A percentile compares a stretch with the other conserved stretches of the same genome.
Evolutionary conservation across 2,888 invertebrate species (phyloP).

Genomic region (Leptopterna dolabrata): DNA sequence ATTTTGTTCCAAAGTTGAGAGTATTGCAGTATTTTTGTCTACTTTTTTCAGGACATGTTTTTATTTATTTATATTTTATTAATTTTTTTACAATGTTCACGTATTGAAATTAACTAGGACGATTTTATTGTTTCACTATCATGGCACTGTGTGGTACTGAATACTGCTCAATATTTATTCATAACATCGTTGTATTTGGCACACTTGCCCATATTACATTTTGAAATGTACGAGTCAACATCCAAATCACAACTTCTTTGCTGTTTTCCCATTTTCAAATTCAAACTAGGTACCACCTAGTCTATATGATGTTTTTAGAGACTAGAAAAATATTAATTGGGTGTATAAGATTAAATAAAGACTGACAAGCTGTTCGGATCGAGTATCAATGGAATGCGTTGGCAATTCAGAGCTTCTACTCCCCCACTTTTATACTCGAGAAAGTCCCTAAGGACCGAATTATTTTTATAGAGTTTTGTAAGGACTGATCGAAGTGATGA

Average conservation of each 20-base stretch:
- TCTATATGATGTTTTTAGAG: not conserved
- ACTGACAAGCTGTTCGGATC: constrained; percentile 5
- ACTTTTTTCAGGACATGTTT: no score
- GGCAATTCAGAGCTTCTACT: constrained; percentile 20
- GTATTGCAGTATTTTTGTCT: no score
- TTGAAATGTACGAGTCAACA: not conserved
- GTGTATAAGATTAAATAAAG: constrained; percentile 8
- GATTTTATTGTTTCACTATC: no score
- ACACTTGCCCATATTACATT: no score
- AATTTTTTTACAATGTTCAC: no score
- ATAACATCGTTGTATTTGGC: no score
- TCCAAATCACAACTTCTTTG: not conserved
- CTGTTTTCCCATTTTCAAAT: not conserved
- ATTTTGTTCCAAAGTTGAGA: no score
- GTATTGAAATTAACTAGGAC: no score
- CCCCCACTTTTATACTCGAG: not conserved
- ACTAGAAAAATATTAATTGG: not conserved
- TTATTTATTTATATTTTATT: no score
- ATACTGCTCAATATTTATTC: not conserved
- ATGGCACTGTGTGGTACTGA: not conserved
- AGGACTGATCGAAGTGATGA: not conserved
- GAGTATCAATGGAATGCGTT: constrained; percentile 1
- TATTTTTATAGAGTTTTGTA: constrained; percentile 15
- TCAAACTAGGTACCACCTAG: not conserved
- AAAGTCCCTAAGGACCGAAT: constrained; percentile 16